Percentiles rank a stretch among this genome's conserved stretches.
Evolutionary conservation across 53 echinoderm and acorn worm genomes (phyloP).

Genomic region (Arbacia lixula): DNA sequence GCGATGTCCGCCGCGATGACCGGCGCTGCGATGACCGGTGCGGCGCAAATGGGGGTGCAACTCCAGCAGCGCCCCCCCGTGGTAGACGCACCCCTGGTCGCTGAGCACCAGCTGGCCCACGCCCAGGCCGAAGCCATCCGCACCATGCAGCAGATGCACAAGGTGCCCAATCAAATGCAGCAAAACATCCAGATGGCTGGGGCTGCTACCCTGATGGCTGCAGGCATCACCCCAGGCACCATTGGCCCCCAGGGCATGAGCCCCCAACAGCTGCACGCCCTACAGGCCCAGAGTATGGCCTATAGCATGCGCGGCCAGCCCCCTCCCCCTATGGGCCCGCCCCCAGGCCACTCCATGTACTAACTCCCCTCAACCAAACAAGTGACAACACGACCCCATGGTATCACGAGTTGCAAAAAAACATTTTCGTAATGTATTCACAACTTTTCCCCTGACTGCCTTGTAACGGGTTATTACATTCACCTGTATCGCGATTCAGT

Average conservation of each 20-base stretch:
- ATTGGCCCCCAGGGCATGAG: conserved; percentile 27
- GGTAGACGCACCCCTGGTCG: background rate
- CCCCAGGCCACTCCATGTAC: conserved; percentile 12
- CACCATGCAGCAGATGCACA: conserved; percentile 32
- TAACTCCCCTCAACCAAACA: too few species aligned
- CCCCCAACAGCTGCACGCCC: conserved; percentile 41
- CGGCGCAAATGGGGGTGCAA: background rate
- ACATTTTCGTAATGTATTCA: too few species aligned
- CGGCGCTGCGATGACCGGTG: background rate
- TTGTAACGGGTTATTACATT: too few species aligned
- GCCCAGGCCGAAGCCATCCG: conserved; percentile 52
- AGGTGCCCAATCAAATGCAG: background rate
- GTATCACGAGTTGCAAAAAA: too few species aligned
- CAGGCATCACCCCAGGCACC: conserved; percentile 22
- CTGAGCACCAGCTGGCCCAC: conserved; percentile 16
- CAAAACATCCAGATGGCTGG: conserved; percentile 57
- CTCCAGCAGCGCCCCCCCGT: background rate
- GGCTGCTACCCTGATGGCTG: conserved; percentile 43
- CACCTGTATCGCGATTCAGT: too few species aligned
- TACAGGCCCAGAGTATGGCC: conserved; percentile 50
- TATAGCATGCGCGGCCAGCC: conserved; percentile 48
- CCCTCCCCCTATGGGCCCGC: conserved; percentile 35
- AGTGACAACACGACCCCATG: too few species aligned
- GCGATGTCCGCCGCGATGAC: conserved; percentile 1
- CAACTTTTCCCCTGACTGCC: too few species aligned